phyloP scores from a whole-genome alignment of 2,888 invertebrate species.

The Drosophila recens region DNA sequence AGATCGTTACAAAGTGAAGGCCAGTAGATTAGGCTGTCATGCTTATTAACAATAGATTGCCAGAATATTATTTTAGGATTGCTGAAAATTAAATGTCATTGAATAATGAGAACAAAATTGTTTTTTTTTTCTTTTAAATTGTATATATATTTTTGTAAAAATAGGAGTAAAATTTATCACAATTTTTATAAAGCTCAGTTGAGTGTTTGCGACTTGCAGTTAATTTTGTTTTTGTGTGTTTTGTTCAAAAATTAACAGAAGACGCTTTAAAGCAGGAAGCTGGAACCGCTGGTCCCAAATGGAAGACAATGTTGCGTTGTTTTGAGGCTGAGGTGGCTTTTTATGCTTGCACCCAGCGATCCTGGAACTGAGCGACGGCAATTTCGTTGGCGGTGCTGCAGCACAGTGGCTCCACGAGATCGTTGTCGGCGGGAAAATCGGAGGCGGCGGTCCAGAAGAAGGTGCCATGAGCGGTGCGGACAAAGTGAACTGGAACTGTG shows the following conservation, averaged over 20 bases:
- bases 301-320: constrained; percentile 68
- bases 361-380: constrained; percentile 79
- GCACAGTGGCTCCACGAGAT: constrained; percentile 82
- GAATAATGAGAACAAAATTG: constrained; percentile 37
- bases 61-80: constrained; percentile 18
- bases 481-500: constrained; percentile 90
- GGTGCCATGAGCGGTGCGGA: constrained; percentile 91
- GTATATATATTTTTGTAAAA: constrained; percentile 59
- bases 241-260: constrained; percentile 65
- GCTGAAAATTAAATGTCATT: constrained; percentile 45
- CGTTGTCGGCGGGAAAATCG: constrained; percentile 82
- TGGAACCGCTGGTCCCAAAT: constrained; percentile 53
- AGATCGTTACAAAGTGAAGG: constrained; percentile 23
- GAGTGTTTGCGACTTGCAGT: constrained; percentile 66
- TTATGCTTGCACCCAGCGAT: constrained; percentile 91
- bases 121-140: constrained; percentile 44
- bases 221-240: constrained; percentile 51
- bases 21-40: constrained; percentile 65
- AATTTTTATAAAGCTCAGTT: constrained; percentile 75
- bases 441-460: constrained; percentile 92
- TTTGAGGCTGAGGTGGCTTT: constrained; percentile 8
- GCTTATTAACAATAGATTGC: constrained; percentile 58
- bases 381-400: constrained; percentile 83
- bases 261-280: constrained; percentile 69
- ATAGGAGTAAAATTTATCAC: constrained; percentile 71